Evolutionary conservation across 1,140 invertebrate species (phyloP), one percentile per base, ranked within the genome.

Genomic region (Formica selysi): DNA sequence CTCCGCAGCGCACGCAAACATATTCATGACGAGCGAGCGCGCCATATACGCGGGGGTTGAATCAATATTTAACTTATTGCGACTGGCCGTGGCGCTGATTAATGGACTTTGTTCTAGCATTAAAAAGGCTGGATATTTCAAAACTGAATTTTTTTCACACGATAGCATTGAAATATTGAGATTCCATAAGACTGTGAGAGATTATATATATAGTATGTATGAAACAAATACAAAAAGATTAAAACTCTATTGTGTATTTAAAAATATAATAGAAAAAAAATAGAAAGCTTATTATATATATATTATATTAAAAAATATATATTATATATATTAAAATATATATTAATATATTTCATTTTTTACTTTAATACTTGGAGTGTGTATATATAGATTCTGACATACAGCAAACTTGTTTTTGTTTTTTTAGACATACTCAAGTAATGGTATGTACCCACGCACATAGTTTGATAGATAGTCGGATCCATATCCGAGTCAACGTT

Each of bases 41-140:
- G 16, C 16, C 16, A 65, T 89, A 41, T 41, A 76, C 29, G 74
- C 83, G 76, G 85, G 74, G 85, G 83, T 89, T 90, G 87, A 90
- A 89, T 93, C 91, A 93, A 92, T 94, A 93, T 93, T 93, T 89
- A 93, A 94, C 93, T 94, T 90, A 94, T 92, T 87, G 73, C 88
- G 79, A 91, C 89, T 80, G 91, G 86, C 73, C 76, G 44, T 19
- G 19, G 54, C 54, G 36, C 44, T 92, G 91, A 92, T 92, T 92
- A 90, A 89, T 89, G 88, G 71, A 78, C n/a, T 19, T 2, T 54
- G 16, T 38, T 51, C 54, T 11, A 16, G 36, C 26, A 26, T 61
- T 16, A 71, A 86, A 86, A 89, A 78, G 36, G 36, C 51, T 26
- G 19, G 13, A 11, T 67, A 67, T 89, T 83, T 67, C 13, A 29